These are phyloP conservation scores for Telmatochromis brichardi DNA, from an alignment of 2,113 vertebrate genomes.

Conservation along the genomic window DNA sequence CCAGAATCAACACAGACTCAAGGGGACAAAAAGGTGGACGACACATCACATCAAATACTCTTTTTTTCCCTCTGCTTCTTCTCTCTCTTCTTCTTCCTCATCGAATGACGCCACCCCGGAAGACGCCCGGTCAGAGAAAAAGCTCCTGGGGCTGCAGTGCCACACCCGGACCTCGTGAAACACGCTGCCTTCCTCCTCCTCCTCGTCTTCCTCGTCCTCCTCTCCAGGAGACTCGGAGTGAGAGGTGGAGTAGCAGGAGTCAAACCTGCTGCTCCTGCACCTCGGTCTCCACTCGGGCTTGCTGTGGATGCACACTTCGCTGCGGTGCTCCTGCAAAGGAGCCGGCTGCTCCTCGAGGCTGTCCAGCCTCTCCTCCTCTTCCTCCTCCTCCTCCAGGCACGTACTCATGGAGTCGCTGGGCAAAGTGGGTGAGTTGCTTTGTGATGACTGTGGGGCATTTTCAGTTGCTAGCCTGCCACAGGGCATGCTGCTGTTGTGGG, in stretches of 20 bases:
- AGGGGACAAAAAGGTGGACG: constrained; percentile 36
- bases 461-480: not conserved
- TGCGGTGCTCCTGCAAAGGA: constrained; percentile 1
- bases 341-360: constrained; percentile 1
- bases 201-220: constrained; percentile 68
- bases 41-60: constrained; percentile 64
- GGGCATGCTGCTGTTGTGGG: not conserved
- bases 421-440: constrained; percentile 29
- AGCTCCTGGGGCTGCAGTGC: constrained; percentile 59
- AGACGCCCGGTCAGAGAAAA: constrained; percentile 64
- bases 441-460: constrained; percentile 31
- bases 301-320: constrained; percentile 31
- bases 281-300: constrained; percentile 61
- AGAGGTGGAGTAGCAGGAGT: constrained; percentile 75
- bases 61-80: constrained; percentile 34
- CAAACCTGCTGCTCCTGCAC: constrained; percentile 61
- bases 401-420: constrained; percentile 26
- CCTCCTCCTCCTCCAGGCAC: constrained; percentile 25
- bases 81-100: constrained; percentile 55
- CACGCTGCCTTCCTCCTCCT: constrained; percentile 67
- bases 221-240: constrained; percentile 70
- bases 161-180: constrained; percentile 64
- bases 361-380: constrained; percentile 3
- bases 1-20: constrained; percentile 41
- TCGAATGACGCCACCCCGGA: constrained; percentile 70